Base-by-base conservation (phyloP, 2,113 vertebrate species). In the Mystacornis crossleyi region DNA sequence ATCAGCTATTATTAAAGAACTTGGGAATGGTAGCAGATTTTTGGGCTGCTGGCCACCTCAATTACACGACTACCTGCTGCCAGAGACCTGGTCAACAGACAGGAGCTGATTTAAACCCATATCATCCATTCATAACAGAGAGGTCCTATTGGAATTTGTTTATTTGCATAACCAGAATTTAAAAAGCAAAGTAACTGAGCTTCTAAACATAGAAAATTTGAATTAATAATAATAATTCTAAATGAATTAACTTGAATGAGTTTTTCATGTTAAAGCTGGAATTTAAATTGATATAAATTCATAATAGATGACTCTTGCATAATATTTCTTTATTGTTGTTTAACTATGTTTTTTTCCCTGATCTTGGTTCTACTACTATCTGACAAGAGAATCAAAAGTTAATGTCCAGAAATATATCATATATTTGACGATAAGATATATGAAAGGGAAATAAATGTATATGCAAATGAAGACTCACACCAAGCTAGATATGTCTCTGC, bases 141-240 rank as follows among this genome's bases (percentile, higher is more conserved):
- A 40, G 10, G 48, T 43, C 31, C 10, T 31, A 10, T 29, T 0
- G 0, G 10, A 73, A 58, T 43, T 45, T 19, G 7, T 51, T 81
- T 67, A 53, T 2, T 17, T 64, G 34, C 4, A 6, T 19, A 54
- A 60, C 1, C 16, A 70, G 53, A 57, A 2, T 58, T 45, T 31
- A 24, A 70, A 23, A 57, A 51, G 24, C 26, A 10, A 60, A 38
- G 1, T 38, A 85, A 33, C 42, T 58, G 14, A 72, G 5, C 16
- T 54, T 47, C 38, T 88, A 78, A 55, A 34, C 7, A 28, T 6
- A 67, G 24, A 77, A 36, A 0, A 61, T 40, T 73, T 65, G 45
- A 55, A 74, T 79, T 73, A 55, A 58, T 69, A 23, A 4, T 53
- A 71, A 29, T 67, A 47, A 6, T 81, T 77, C 18, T 26, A 73